Base-by-base conservation (phyloP, 1,140 invertebrate genomes). In the Dreissena polymorpha region DNA sequence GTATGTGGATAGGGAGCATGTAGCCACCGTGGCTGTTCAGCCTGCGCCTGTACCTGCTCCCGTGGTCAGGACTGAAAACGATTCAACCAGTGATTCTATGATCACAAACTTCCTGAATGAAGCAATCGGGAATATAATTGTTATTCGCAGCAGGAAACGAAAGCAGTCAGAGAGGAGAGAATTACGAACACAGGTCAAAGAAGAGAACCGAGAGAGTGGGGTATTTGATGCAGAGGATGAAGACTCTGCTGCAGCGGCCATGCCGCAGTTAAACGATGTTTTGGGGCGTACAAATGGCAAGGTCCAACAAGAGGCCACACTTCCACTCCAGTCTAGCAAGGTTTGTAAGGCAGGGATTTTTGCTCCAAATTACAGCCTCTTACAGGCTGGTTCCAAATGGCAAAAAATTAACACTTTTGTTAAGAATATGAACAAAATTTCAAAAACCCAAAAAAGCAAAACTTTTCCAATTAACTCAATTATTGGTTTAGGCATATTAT, bases 41-140 rank as follows among this genome's bases (percentile, higher is more conserved):
- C 39, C 39, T 39, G 39, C 39, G 3, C 39, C 2, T 39, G 8
- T 39, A 39, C 68, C 71, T 69, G 57, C 86, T 49, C 72, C 86
- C 82, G 53, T 64, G 71, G 64, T 76, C 53, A 65, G 86, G 71
- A 60, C 39, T 10, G 29, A 51, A 13, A 21, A 82, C 63, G 75
- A 89, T 65, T 68, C 77, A 14, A 29, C 64, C 0, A 80, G 88
- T 0, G 80, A 89, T 50, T 82, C 80, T 50, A 83, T 88, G 21
- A 86, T 89, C 18, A 83, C 86, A 13, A 84, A 86, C 25, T 67
- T 92, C 68, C 80, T 92, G 23, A 86, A 91, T 27, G 90, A 92
- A 65, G 91, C 91, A 13, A 87, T 92, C 18, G 68, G 85, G 57
- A 82, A 90, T 21, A 92, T 92, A 86, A 71, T 92, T 16, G 82